phyloP scores from a whole-genome alignment of 2,888 invertebrate species.

The Buathra laborator region DNA sequence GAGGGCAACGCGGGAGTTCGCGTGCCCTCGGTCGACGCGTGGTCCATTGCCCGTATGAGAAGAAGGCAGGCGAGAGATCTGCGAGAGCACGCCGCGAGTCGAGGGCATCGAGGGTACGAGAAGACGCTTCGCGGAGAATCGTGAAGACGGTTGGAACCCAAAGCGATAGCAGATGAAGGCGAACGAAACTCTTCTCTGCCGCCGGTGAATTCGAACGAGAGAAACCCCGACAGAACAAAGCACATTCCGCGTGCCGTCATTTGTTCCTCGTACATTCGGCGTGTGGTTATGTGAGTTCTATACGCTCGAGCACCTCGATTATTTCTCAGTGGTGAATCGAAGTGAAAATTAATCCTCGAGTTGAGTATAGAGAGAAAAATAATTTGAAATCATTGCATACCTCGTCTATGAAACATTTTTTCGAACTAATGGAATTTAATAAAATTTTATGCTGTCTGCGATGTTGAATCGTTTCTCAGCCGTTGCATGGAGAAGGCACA shows the following conservation, averaged over 20 bases:
- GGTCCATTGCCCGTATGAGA: conserved; percentile 63
- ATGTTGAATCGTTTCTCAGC: not conserved
- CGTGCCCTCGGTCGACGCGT: conserved; percentile 71
- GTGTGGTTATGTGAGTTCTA: conserved; percentile 18
- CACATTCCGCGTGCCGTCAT: conserved; percentile 82
- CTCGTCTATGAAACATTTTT: not conserved
- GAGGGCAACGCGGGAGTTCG: conserved; percentile 73
- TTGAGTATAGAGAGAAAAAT: not conserved
- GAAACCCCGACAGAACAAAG: conserved; percentile 79
- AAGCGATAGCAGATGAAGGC: conserved; percentile 60
- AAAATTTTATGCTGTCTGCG: not conserved
- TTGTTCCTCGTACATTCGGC: conserved; percentile 76
- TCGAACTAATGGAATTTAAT: too few species aligned
- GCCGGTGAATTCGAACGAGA: conserved; percentile 73
- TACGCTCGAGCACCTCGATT: conserved; percentile 7
- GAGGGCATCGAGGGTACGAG: conserved; percentile 50
- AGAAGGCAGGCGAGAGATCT: conserved; percentile 49
- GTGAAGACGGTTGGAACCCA: conserved; percentile 69
- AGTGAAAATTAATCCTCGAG: not conserved
- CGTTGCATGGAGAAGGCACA: too few species aligned
- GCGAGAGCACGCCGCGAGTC: conserved; percentile 30
- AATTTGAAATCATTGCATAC: not conserved
- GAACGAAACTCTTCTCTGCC: conserved; percentile 59
- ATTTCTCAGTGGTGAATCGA: conserved; percentile 7
- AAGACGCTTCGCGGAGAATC: conserved; percentile 56